phyloP scores from a whole-genome alignment of 2,797 vertebrate species.

The Yasuhikotakia modesta region DNA sequence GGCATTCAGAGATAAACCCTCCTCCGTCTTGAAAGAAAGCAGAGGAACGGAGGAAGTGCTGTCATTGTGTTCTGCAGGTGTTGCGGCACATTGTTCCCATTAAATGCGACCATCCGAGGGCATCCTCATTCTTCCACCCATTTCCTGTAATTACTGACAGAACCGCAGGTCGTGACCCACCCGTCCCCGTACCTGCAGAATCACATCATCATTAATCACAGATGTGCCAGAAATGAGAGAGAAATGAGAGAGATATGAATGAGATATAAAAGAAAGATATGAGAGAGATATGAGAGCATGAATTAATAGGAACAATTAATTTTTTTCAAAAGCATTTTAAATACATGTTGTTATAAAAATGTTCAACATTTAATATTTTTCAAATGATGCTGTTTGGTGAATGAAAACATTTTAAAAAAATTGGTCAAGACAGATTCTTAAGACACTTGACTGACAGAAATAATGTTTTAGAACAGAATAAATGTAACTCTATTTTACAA shows the following conservation, averaged over 20 bases:
- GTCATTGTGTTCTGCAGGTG: conserved; percentile 45
- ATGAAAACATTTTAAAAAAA: not conserved
- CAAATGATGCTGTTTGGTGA: not conserved
- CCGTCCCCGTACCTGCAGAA: conserved; percentile 46
- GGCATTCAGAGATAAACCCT: conserved; percentile 40
- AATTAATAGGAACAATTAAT: conserved; percentile 31
- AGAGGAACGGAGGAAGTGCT: conserved; percentile 37
- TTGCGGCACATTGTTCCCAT: conserved; percentile 53
- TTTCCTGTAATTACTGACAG: conserved; percentile 59
- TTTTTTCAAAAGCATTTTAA: conserved; percentile 45
- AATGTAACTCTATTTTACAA: conserved; percentile 22
- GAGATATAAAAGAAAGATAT: too few species aligned
- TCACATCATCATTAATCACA: conserved; percentile 50
- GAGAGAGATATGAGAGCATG: too few species aligned
- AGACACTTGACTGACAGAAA: not conserved
- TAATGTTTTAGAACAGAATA: conserved; percentile 34
- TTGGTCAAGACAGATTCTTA: not conserved
- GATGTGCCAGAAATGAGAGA: conserved; percentile 33
- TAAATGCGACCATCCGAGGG: conserved; percentile 46
- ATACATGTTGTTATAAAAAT: conserved; percentile 17
- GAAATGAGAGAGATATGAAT: too few species aligned
- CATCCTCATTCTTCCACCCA: conserved; percentile 48
- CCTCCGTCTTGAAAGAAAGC: conserved; percentile 41
- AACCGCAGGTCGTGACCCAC: conserved; percentile 47
- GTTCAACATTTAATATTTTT: not conserved